phyloP scores from a whole-genome alignment of 1,140 invertebrate genomes.

The Ruditapes philippinarum region DNA sequence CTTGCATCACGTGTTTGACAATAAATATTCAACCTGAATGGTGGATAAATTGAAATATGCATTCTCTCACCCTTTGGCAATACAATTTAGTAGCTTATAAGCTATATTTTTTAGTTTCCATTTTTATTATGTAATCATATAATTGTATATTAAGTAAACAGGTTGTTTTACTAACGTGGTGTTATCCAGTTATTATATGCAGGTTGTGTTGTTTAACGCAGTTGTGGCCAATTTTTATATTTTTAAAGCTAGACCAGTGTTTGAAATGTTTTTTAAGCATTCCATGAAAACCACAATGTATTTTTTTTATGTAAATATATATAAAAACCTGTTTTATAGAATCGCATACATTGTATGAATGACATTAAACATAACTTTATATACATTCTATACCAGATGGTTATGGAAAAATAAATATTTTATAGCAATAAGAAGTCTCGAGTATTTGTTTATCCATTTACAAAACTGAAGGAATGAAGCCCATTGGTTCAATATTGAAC shows the following conservation, averaged over 20 bases:
- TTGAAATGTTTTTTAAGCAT: not conserved
- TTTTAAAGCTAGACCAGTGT: not conserved
- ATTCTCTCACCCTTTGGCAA: too few species aligned
- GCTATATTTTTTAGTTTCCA: too few species aligned
- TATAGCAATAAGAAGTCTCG: conserved; percentile 48
- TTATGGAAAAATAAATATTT: conserved; percentile 69
- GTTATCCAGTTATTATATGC: not conserved
- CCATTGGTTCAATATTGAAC: too few species aligned
- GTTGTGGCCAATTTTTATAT: not conserved
- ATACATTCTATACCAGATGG: conserved; percentile 67
- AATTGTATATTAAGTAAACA: not conserved
- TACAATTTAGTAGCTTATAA: too few species aligned
- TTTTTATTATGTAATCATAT: too few species aligned
- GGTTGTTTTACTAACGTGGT: not conserved
- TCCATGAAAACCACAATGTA: not conserved
- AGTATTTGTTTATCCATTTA: too few species aligned
- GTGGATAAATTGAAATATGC: too few species aligned
- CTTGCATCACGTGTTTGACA: too few species aligned
- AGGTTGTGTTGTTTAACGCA: not conserved
- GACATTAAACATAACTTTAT: conserved; percentile 61
- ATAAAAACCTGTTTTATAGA: conserved; percentile 49
- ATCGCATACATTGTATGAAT: conserved; percentile 34
- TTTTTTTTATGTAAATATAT: conserved; percentile 23
- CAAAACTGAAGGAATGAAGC: too few species aligned
- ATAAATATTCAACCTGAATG: too few species aligned